Conservation (phyloP, 2,888 invertebrate genomes). For the Ecdyonurus torrentis region DNA sequence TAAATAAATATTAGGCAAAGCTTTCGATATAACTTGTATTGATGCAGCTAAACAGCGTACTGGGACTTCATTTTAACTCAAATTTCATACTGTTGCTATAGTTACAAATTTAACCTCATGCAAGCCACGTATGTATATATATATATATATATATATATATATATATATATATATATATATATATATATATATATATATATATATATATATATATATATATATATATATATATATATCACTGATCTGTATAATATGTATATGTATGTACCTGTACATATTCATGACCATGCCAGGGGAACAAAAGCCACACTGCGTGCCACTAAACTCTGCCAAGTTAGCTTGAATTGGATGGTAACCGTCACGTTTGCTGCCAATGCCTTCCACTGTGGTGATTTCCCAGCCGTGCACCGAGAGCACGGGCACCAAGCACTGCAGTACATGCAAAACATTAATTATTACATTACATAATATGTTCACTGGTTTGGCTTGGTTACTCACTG, state of each 20-base stretch:
- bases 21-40: no score
- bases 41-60: no score
- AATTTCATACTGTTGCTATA: background rate
- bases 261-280: slow-evolving; percentile 48
- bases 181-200: no score
- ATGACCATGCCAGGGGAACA: slow-evolving; percentile 65
- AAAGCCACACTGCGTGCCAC: slow-evolving; percentile 57
- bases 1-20: no score
- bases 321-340: slow-evolving; percentile 39
- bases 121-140: no score
- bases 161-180: no score
- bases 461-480: background rate
- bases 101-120: no score
- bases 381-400: slow-evolving; percentile 51
- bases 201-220: no score
- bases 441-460: slow-evolving; percentile 2
- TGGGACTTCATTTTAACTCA: no score
- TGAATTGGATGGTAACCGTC: slow-evolving; percentile 55
- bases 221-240: no score
- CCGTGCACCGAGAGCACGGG: slow-evolving; percentile 43
- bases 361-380: slow-evolving; percentile 48
- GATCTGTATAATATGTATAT: no score
- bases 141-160: no score
- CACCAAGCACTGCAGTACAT: slow-evolving; percentile 37
- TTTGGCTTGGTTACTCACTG: slow-evolving; percentile 30